phyloP scores from a whole-genome alignment of 2,888 invertebrate species.

The Caprella mutica region DNA sequence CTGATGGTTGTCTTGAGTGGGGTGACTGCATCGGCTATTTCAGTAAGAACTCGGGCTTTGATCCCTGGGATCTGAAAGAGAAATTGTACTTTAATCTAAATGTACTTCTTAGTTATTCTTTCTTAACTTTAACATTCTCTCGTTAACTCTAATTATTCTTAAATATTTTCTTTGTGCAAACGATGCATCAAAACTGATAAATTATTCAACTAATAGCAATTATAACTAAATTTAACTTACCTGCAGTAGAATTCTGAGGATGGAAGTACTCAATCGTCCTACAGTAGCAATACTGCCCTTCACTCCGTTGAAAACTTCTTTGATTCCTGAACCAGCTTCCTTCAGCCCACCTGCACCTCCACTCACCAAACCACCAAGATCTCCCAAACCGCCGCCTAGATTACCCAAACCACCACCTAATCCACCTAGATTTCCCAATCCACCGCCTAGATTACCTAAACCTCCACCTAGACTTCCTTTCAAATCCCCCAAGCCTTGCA shows the following conservation, averaged over 20 bases:
- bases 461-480: too few species aligned
- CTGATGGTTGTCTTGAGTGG: constrained; percentile 28
- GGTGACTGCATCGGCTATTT: constrained; percentile 26
- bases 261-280: constrained; percentile 25
- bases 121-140: neutral
- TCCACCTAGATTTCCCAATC: too few species aligned
- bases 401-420: too few species aligned
- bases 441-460: too few species aligned
- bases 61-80: constrained; percentile 25
- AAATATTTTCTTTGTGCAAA: neutral
- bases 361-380: too few species aligned
- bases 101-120: neutral
- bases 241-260: constrained; percentile 25
- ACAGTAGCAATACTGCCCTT: constrained; percentile 17
- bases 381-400: too few species aligned
- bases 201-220: neutral
- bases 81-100: neutral
- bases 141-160: neutral
- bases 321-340: too few species aligned
- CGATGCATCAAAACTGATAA: neutral
- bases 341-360: too few species aligned
- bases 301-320: neutral
- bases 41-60: constrained; percentile 29
- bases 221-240: constrained; percentile 8
- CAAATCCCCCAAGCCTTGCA: too few species aligned